Percentiles rank a stretch among this genome's conserved stretches.
These are phyloP conservation scores for Nylanderia fulva DNA, from an alignment of 1,140 invertebrate species.

Conservation along the genomic window DNA sequence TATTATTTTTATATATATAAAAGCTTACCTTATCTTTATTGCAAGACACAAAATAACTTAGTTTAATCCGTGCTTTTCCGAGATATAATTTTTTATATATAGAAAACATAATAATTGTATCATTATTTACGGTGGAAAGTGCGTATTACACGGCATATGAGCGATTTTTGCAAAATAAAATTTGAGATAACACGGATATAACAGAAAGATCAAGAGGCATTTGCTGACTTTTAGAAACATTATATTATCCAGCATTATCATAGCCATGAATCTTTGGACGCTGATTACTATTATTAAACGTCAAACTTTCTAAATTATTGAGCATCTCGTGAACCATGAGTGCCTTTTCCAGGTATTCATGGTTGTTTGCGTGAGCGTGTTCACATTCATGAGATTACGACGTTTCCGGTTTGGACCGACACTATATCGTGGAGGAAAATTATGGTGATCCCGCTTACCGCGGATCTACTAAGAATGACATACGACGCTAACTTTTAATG, in stretches of 20 bases:
- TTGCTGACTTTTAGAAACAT: constrained; percentile 15
- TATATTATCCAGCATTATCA: background rate
- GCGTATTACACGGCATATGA: constrained; percentile 3
- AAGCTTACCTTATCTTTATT: background rate
- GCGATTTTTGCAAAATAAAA: background rate
- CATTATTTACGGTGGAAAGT: background rate
- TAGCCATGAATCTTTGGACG: constrained; percentile 7
- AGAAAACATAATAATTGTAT: background rate
- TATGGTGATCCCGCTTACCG: constrained; percentile 70
- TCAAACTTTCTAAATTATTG: constrained; percentile 47
- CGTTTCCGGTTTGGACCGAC: constrained; percentile 67
- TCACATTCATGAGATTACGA: constrained; percentile 62
- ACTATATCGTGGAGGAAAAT: constrained; percentile 56
- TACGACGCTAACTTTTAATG: constrained; percentile 51
- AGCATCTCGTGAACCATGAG: constrained; percentile 2
- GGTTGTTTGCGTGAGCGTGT: constrained; percentile 55
- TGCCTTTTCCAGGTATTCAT: background rate
- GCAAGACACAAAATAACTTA: background rate
- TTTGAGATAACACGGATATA: constrained; percentile 9
- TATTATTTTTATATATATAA: background rate
- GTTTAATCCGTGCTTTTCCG: background rate
- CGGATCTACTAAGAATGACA: constrained; percentile 64
- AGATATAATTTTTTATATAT: background rate
- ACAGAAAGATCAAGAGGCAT: background rate
- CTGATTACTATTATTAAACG: constrained; percentile 49